Percentiles rank a stretch among this genome's conserved stretches.
Conservation (phyloP, 2,888 invertebrate genomes). For the Zeuzera pyrina region DNA sequence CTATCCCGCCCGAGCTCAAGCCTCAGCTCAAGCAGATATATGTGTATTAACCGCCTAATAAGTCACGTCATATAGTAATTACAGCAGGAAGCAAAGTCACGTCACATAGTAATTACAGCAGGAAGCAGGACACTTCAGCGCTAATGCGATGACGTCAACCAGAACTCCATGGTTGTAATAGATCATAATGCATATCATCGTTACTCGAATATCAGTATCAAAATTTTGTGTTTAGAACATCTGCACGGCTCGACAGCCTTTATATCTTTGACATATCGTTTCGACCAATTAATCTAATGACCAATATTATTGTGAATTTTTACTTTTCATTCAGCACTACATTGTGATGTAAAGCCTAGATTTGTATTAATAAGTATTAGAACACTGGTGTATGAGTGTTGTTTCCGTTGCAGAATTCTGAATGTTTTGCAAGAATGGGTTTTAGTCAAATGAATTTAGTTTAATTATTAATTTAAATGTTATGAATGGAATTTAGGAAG, state of each 20-base stretch:
- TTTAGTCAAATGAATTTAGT: slow-evolving; percentile 70
- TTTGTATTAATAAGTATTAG: slow-evolving; percentile 72
- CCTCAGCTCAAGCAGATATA: slow-evolving; percentile 92
- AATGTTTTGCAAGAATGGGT: slow-evolving; percentile 54
- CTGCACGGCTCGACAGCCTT: slow-evolving; percentile 42
- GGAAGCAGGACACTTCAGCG: slow-evolving; percentile 59
- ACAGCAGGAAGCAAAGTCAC: slow-evolving; percentile 30
- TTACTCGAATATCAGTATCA: slow-evolving; percentile 63
- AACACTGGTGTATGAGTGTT: slow-evolving; percentile 60
- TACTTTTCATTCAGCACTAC: slow-evolving; percentile 58
- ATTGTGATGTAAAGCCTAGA: slow-evolving; percentile 68
- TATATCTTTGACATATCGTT: slow-evolving; percentile 60
- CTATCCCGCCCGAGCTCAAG: slow-evolving; percentile 89
- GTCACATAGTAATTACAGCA: slow-evolving; percentile 28
- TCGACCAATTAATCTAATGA: slow-evolving; percentile 67
- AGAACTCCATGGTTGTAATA: slow-evolving; percentile 48
- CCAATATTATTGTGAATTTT: slow-evolving; percentile 46
- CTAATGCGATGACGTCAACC: slow-evolving; percentile 45
- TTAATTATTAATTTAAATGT: slow-evolving; percentile 63
- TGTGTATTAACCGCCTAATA: slow-evolving; percentile 77
- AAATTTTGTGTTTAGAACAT: slow-evolving; percentile 35
- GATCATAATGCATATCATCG: slow-evolving; percentile 53
- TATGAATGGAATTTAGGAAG: slow-evolving; percentile 68
- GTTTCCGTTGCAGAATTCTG: slow-evolving; percentile 48
- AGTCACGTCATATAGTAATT: slow-evolving; percentile 19